phyloP scores from a whole-genome alignment of 2,797 vertebrate genomes.

The Spea hammondii region DNA sequence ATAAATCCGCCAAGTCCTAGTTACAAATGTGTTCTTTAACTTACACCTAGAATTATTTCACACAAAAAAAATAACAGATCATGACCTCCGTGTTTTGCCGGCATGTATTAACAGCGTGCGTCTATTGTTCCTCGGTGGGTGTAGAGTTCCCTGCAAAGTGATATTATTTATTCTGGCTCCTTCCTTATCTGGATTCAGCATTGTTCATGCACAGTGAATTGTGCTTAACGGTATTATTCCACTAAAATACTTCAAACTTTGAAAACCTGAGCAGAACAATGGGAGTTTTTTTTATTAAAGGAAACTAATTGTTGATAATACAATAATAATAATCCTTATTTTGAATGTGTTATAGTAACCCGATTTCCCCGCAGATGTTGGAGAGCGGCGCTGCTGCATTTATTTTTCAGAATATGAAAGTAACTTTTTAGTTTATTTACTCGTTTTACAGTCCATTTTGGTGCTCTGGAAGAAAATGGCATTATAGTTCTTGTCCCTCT shows the following conservation, averaged over 20 bases:
- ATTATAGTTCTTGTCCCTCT: no score
- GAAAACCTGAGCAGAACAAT: constrained; percentile 36
- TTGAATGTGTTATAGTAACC: constrained; percentile 4
- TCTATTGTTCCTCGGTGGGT: constrained; percentile 29
- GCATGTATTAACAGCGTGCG: neutral
- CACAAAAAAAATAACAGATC: no score
- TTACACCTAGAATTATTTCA: neutral
- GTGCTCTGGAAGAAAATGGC: no score
- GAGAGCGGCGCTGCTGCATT: no score
- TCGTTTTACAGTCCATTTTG: no score
- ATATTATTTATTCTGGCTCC: constrained; percentile 34
- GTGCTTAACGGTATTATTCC: constrained; percentile 33
- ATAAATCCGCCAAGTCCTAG: neutral
- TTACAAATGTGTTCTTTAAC: neutral
- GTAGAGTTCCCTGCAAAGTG: constrained; percentile 15
- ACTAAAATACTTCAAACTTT: constrained; percentile 5
- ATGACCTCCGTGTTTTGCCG: neutral
- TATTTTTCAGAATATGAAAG: no score
- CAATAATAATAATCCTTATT: no score
- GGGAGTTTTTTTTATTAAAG: constrained; percentile 31
- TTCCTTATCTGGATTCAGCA: constrained; percentile 8
- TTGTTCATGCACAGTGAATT: constrained; percentile 27
- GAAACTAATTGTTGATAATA: constrained; percentile 36
- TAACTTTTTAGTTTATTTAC: no score
- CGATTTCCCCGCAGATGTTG: neutral